Conservation (phyloP, 1,140 invertebrate species). For the Drosophila sp. region DNA sequence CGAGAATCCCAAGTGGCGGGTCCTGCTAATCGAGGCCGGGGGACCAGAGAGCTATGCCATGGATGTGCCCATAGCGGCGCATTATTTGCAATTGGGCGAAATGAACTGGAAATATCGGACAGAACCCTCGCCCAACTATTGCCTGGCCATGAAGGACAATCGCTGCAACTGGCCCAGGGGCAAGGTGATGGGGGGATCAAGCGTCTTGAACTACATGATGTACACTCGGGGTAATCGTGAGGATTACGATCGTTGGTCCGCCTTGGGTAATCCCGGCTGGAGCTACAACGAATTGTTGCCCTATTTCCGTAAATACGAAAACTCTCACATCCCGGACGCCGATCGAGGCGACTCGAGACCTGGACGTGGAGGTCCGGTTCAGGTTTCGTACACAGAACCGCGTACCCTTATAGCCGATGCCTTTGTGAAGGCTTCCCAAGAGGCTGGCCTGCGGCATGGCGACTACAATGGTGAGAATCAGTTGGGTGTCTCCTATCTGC, state of each 20-base stretch:
- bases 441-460: slow-evolving; percentile 86
- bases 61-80: slow-evolving; percentile 87
- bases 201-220: slow-evolving; percentile 95
- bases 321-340: slow-evolving; percentile 85
- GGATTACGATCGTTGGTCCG: slow-evolving; percentile 92
- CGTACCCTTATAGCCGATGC: slow-evolving; percentile 86
- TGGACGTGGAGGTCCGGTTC: slow-evolving; percentile 85
- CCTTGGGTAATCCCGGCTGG: slow-evolving; percentile 91
- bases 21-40: slow-evolving; percentile 89
- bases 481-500: slow-evolving; percentile 86
- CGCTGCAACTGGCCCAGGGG: slow-evolving; percentile 89
- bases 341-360: slow-evolving; percentile 84
- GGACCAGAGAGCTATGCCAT: slow-evolving; percentile 85
- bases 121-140: slow-evolving; percentile 84
- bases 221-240: slow-evolving; percentile 89
- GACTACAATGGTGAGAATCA: slow-evolving; percentile 89
- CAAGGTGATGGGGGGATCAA: slow-evolving; percentile 91
- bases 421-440: slow-evolving; percentile 87
- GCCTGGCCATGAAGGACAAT: slow-evolving; percentile 83
- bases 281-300: slow-evolving; percentile 90
- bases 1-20: slow-evolving; percentile 85
- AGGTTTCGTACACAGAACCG: slow-evolving; percentile 83
- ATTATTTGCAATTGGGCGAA: slow-evolving; percentile 85
- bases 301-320: slow-evolving; percentile 92
- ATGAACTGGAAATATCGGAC: slow-evolving; percentile 89